Conservation (phyloP, 1,140 invertebrate species). For the Patella vulgata region DNA sequence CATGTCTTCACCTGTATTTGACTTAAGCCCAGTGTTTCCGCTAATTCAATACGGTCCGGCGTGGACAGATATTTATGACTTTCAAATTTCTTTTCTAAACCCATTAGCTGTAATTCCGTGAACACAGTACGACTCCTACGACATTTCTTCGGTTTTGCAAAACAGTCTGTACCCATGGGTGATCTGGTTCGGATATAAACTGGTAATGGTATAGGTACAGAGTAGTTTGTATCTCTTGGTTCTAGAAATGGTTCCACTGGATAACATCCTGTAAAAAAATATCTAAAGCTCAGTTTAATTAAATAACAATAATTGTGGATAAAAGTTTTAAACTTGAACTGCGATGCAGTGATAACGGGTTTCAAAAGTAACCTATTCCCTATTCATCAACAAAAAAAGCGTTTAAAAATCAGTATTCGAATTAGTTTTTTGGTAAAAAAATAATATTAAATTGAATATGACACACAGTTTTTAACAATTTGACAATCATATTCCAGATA, state of each 20-base stretch:
- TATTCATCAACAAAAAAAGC: no score
- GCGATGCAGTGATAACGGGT: no score
- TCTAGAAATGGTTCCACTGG: constrained; percentile 4
- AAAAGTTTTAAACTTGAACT: no score
- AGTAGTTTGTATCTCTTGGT: constrained; percentile 13
- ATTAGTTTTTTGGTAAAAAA: no score
- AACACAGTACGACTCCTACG: constrained; percentile 61
- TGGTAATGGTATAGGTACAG: constrained; percentile 60
- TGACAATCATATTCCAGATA: no score
- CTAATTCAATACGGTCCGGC: constrained; percentile 94
- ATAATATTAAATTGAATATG: no score
- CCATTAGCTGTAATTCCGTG: constrained; percentile 62
- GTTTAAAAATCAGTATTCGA: no score
- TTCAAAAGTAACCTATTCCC: no score
- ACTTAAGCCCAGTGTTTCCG: constrained; percentile 88
- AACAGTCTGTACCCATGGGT: constrained; percentile 38
- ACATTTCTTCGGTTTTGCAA: constrained; percentile 56
- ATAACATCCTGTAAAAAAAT: no score
- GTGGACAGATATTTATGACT: constrained; percentile 96
- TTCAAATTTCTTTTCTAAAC: constrained; percentile 90
- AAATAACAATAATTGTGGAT: no score
- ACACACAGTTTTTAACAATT: no score
- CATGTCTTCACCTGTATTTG: constrained; percentile 87
- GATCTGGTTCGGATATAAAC: constrained; percentile 61
- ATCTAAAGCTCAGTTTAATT: no score